Evolutionary conservation across 2,797 vertebrate species (phyloP), one percentile per base, ranked within the genome.

Genomic region (Sebastes glaucus): DNA sequence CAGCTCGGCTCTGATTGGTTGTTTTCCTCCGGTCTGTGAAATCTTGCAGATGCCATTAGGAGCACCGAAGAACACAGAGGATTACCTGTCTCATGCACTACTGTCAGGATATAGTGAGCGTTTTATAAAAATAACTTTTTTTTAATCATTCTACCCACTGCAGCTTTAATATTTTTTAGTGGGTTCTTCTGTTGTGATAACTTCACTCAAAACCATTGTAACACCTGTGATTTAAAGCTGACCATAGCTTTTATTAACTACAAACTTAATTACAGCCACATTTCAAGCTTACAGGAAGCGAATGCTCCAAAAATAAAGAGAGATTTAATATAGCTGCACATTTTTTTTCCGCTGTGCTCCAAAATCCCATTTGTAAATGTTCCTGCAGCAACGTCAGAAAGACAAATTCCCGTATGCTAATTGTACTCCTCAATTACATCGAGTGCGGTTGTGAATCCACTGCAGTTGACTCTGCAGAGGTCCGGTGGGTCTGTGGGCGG

Each of bases 401-500:
- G 63, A 67, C 61, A 68, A 70, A 79, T 71, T 85, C 32, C 63
- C 72, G 3, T 55, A 20, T 35, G 42, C 73, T 77, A 33, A 60
- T 64, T 69, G 73, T 71, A 11, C 61, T 28, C 35, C 57, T 68
- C 64, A 67, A 49, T 75, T 81, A 62, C 60, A 78, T 52, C 42
- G 72, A 67, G 69, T 66, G 74, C 25, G 49, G 49, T 62, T 63
- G 59, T 68, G 74, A 84, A 77, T 81, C 32, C 63, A 52, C 61
- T 69, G 74, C 74, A 10, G 59, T 80, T 55, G 83, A 83, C 74
- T 86, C 66, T 70, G 75, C 79, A 71, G 68, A 81, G 70, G 81
- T 88, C 83, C 83, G 74, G 77, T 70, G 82, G 79, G 59, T 80
- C 83, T 71, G 80, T 68, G 78, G 76, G 81, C 20, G 74, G 80